A percentile compares a stretch with the other conserved stretches of the same genome.
phyloP scores from a whole-genome alignment of 2,113 vertebrate species.

The Marmota monax region DNA sequence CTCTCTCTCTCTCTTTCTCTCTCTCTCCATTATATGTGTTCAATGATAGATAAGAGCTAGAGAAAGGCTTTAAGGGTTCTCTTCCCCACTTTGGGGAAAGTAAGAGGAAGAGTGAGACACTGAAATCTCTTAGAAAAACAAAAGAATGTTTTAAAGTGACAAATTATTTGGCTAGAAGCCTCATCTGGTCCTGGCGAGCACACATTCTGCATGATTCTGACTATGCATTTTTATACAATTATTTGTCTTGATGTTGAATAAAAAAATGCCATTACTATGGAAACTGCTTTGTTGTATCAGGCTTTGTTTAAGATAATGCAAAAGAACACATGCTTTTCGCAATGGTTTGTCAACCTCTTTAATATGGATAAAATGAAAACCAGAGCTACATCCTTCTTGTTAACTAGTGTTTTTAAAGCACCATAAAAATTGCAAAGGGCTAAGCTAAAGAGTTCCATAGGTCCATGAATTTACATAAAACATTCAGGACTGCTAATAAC shows the following conservation, averaged over 20 bases:
- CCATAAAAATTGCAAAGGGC: not conserved
- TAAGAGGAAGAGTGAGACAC: not conserved
- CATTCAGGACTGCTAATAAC: not conserved
- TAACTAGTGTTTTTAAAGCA: constrained; percentile 34
- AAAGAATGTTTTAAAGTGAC: not conserved
- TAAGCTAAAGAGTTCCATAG: not conserved
- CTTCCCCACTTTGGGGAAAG: not conserved
- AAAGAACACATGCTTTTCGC: constrained; percentile 49
- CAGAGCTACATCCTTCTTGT: constrained; percentile 34
- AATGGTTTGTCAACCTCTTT: constrained; percentile 23
- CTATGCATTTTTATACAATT: constrained; percentile 60
- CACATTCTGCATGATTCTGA: not conserved
- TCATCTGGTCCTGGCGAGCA: not conserved
- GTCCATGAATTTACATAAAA: not conserved
- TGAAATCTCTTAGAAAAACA: constrained; percentile 18
- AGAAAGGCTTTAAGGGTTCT: not conserved
- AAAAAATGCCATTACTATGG: constrained; percentile 64
- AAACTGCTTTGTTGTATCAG: constrained; percentile 49
- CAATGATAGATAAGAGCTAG: not conserved
- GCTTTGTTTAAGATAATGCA: constrained; percentile 65
- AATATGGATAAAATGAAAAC: constrained; percentile 68
- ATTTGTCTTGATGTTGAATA: constrained; percentile 52
- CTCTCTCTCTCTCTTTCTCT: not conserved
- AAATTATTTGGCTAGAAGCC: not conserved
- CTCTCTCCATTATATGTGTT: not conserved